Evolutionary conservation across 2,113 vertebrate genomes (phyloP).

Genomic region (Catharus bicknelli): DNA sequence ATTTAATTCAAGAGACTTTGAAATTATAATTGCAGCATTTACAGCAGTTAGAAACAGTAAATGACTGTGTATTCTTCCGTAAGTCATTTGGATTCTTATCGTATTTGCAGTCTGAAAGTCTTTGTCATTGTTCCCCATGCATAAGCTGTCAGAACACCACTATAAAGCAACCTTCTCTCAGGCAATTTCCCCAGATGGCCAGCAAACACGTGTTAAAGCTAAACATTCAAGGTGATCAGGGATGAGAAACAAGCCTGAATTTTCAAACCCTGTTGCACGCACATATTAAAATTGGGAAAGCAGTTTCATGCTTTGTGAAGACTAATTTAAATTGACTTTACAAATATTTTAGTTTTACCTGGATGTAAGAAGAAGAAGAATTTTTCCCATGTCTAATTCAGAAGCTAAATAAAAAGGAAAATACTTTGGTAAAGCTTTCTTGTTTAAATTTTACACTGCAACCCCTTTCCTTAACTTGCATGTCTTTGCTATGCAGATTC

Average conservation of each 20-base stretch:
- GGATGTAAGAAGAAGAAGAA: neutral
- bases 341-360: neutral
- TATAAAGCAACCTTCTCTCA: neutral
- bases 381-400: neutral
- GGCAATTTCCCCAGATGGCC: neutral
- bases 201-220: neutral
- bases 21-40: neutral
- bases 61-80: neutral
- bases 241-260: neutral
- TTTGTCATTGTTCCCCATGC: neutral
- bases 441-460: neutral
- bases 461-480: neutral
- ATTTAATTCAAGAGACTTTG: neutral
- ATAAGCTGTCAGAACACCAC: neutral
- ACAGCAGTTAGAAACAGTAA: neutral
- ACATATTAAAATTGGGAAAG: neutral
- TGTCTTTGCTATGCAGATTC: neutral
- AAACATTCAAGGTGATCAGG: neutral
- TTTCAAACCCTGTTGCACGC: neutral
- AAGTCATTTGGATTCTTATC: neutral
- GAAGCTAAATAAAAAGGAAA: neutral
- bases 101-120: neutral
- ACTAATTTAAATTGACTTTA: neutral
- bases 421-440: neutral
- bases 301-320: neutral